Conservation (phyloP, 2,888 invertebrate genomes). For the Melinaea menophilus region DNA sequence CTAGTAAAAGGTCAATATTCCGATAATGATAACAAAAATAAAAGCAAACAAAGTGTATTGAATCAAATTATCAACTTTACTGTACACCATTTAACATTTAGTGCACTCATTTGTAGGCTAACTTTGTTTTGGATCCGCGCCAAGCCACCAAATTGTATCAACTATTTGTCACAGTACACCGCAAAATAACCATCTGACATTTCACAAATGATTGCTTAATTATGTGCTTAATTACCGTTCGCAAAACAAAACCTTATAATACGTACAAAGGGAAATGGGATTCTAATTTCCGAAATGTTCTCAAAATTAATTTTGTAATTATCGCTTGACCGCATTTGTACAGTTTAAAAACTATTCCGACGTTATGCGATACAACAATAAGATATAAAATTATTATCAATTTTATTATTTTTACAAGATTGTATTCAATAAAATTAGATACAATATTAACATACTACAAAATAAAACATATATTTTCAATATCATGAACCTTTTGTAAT, state of each 20-base stretch:
- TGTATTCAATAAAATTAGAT: too few species aligned
- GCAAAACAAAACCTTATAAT: slow-evolving; percentile 42
- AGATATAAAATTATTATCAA: too few species aligned
- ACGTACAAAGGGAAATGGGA: slow-evolving; percentile 28
- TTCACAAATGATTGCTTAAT: slow-evolving; percentile 45
- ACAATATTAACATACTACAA: too few species aligned
- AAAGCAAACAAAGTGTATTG: background rate
- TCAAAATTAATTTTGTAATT: slow-evolving; percentile 39
- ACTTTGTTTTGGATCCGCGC: background rate
- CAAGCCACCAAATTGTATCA: slow-evolving; percentile 23
- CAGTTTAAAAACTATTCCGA: too few species aligned
- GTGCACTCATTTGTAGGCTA: slow-evolving; percentile 5
- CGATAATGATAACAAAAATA: background rate
- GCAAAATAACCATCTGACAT: slow-evolving; percentile 30
- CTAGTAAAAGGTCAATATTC: background rate
- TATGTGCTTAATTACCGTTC: slow-evolving; percentile 53
- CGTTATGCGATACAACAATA: too few species aligned
- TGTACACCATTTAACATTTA: background rate
- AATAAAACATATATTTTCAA: too few species aligned
- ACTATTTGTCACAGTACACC: slow-evolving; percentile 25
- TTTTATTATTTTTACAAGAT: too few species aligned
- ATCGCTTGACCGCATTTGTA: slow-evolving; percentile 10
- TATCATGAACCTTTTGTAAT: too few species aligned
- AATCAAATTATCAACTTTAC: background rate
- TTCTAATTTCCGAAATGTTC: slow-evolving; percentile 46